Evolutionary conservation across 2,888 invertebrate species (phyloP).

Genomic region (Helicoverpa assulta): DNA sequence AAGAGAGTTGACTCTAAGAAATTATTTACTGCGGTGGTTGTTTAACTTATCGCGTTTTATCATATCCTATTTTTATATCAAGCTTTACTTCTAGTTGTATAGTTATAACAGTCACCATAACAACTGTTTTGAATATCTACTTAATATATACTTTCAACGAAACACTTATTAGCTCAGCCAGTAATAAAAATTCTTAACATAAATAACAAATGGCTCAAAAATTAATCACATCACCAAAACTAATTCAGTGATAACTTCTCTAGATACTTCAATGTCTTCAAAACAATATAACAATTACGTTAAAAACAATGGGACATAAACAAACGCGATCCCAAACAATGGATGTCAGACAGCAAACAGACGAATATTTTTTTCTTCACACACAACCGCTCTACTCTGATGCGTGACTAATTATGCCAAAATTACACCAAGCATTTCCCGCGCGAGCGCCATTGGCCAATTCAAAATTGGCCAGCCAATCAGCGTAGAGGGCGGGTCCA

Average conservation of each 20-base stretch:
- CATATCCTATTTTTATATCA: slow-evolving; percentile 40
- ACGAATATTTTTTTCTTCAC: slow-evolving; percentile 56
- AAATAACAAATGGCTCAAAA: slow-evolving; percentile 7
- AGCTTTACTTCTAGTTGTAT: slow-evolving; percentile 21
- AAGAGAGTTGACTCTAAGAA: slow-evolving; percentile 27
- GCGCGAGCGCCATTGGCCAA: slow-evolving; percentile 80
- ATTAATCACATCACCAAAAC: background rate
- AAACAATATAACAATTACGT: slow-evolving; percentile 54
- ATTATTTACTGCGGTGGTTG: slow-evolving; percentile 47
- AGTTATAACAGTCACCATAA: no score
- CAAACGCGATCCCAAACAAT: slow-evolving; percentile 58
- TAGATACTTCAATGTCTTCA: slow-evolving; percentile 48
- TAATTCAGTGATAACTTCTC: slow-evolving; percentile 24
- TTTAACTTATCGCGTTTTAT: slow-evolving; percentile 46
- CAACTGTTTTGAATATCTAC: no score
- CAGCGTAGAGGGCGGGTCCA: slow-evolving; percentile 81
- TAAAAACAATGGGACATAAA: slow-evolving; percentile 50
- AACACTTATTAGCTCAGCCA: background rate
- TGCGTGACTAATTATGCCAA: slow-evolving; percentile 90
- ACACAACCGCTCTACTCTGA: slow-evolving; percentile 73
- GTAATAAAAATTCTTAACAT: background rate
- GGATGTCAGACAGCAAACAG: slow-evolving; percentile 55
- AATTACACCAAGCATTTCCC: slow-evolving; percentile 82
- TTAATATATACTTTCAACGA: no score
- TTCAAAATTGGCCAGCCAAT: slow-evolving; percentile 84